These are phyloP conservation scores for Hyposoter dolosus DNA, from an alignment of 2,888 invertebrate species.

Conservation along the genomic window DNA sequence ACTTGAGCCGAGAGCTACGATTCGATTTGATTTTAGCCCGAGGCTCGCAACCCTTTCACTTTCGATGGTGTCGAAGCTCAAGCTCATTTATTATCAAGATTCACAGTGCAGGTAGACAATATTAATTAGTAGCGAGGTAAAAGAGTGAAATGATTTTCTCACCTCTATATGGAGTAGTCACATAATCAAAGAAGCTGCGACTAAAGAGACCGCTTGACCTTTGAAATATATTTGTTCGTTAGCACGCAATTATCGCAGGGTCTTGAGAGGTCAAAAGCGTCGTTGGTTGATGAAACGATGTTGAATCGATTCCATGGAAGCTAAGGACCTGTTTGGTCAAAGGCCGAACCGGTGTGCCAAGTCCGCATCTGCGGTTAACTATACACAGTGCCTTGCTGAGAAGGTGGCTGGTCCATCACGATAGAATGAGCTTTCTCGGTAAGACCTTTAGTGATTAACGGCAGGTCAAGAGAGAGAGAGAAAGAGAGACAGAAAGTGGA, in stretches of 20 bases:
- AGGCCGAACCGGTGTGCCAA: slow-evolving; percentile 55
- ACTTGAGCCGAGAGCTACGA: slow-evolving; percentile 49
- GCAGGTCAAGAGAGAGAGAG: slow-evolving; percentile 78
- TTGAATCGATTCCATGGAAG: slow-evolving; percentile 54
- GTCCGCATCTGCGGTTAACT: slow-evolving; percentile 83
- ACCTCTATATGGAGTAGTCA: background rate
- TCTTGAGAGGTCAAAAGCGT: slow-evolving; percentile 14
- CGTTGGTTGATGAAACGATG: slow-evolving; percentile 12
- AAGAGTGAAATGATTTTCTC: background rate
- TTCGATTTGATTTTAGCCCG: slow-evolving; percentile 68
- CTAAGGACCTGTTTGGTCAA: slow-evolving; percentile 56
- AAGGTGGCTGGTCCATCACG: slow-evolving; percentile 69
- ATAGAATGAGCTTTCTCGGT: slow-evolving; percentile 70
- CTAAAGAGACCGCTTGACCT: background rate
- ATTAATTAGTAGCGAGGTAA: background rate
- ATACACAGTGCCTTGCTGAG: slow-evolving; percentile 80
- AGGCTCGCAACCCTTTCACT: slow-evolving; percentile 61
- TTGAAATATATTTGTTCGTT: slow-evolving; percentile 25
- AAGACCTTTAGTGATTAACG: slow-evolving; percentile 84
- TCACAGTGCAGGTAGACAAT: slow-evolving; percentile 7
- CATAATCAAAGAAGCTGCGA: background rate
- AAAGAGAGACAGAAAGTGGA: slow-evolving; percentile 38
- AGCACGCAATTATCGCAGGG: slow-evolving; percentile 32
- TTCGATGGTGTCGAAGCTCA: slow-evolving; percentile 55
- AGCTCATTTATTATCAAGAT: slow-evolving; percentile 46